Base-by-base conservation (phyloP, 92 coral and sea anemone species). In the Pocillopora grandis region DNA sequence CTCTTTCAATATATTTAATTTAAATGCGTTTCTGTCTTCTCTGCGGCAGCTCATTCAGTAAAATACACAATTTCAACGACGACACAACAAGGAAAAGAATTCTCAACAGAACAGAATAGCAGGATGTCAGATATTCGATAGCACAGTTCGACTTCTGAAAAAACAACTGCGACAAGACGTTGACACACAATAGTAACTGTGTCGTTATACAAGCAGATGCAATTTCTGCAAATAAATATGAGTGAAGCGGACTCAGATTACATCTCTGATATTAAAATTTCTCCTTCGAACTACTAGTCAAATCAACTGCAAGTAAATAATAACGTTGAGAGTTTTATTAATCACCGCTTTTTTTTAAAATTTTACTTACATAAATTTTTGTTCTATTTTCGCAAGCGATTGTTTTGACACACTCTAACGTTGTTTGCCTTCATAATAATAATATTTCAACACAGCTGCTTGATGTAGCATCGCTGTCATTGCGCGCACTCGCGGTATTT, bases 361-460 rank as follows among this genome's bases (percentile, higher is more conserved):
- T 55, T 79, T 79, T 67, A 20, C 15, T 57, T 12, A 18, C 69
- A 48, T 19, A 64, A 57, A 55, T 18, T 57, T 80, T 62, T 16
- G 6, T 79, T 55, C 21, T 10, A 5, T 58, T 17, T 48, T 78
- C 66, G 62, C 72, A 11, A 36, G 60, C 21, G 58, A 12, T 21
- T 78, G 83, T 79, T 80, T 66, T 80, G 62, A 5, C 64, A 68
- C 35, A 58, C 57, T 79, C 55, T 18, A 61, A 27, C 9, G 49
- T 37, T 79, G 83, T 79, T 65, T 79, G 83, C 74, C 31, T 78
- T 79, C 52, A 62, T 79, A 18, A 48, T 65, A 21, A 20, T 62
- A 71, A 23, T 62, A 62, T 63, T n/a, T n/a, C 65, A 3, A 66
- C 58, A 57, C 77, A 58, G 85, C 55, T 58, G 5, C 64, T 27